These are phyloP conservation scores for Emydocephalus ijimae DNA, from an alignment of 2,113 vertebrate species.

Conservation along the genomic window DNA sequence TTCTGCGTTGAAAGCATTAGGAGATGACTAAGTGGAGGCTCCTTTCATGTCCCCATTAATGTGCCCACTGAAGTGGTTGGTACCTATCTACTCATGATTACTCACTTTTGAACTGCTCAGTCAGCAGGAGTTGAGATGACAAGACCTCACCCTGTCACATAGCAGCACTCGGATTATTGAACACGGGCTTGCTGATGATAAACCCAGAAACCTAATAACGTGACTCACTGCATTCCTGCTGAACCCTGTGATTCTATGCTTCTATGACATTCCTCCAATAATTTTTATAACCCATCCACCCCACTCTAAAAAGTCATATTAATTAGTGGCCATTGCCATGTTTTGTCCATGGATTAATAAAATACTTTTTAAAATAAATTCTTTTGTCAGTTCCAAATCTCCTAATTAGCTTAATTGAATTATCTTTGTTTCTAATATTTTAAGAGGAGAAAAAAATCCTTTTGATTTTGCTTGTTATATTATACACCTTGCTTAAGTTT, in stretches of 20 bases:
- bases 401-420: neutral
- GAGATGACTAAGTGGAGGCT: neutral
- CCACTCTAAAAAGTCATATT: neutral
- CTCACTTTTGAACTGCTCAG: neutral
- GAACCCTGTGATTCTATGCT: neutral
- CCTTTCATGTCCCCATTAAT: neutral
- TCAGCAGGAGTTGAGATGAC: neutral
- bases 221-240: neutral
- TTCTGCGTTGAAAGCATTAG: neutral
- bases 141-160: neutral
- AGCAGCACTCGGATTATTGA: neutral
- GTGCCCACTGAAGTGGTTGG: neutral
- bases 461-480: neutral
- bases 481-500: neutral
- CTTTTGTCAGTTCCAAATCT: neutral
- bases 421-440: neutral
- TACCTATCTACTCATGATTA: neutral
- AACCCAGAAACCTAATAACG: neutral
- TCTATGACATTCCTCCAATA: neutral
- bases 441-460: neutral
- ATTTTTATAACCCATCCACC: neutral
- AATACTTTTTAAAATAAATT: neutral
- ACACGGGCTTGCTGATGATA: neutral
- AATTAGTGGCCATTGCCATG: neutral
- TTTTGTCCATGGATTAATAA: neutral